phyloP scores from a whole-genome alignment of 1,140 invertebrate species.

The Ceratitis capitata region DNA sequence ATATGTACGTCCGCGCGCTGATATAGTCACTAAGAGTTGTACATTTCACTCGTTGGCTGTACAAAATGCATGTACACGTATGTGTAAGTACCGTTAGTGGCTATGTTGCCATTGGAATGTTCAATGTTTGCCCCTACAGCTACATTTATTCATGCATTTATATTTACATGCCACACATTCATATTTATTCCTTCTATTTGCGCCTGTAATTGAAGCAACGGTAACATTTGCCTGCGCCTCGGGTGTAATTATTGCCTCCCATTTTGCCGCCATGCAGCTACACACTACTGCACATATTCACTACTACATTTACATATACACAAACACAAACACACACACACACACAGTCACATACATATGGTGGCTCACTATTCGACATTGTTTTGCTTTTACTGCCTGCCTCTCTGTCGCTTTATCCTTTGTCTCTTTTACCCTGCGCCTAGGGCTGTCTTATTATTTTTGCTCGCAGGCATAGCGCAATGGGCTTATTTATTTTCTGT shows the following conservation, averaged over 20 bases:
- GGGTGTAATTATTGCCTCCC: background rate
- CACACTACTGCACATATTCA: background rate
- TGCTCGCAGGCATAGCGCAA: background rate
- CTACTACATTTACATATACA: no score
- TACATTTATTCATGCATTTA: background rate
- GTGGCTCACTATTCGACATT: no score
- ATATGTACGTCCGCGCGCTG: background rate
- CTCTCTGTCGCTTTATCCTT: no score
- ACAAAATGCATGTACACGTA: background rate
- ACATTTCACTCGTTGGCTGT: background rate
- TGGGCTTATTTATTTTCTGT: background rate
- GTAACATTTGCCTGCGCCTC: background rate
- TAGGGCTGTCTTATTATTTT: background rate
- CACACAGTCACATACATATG: no score
- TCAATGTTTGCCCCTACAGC: background rate
- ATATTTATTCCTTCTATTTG: background rate
- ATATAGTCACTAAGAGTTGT: background rate
- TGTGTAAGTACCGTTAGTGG: background rate
- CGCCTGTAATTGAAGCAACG: background rate
- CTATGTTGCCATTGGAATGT: background rate
- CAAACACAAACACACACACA: no score
- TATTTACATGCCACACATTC: background rate
- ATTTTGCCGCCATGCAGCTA: background rate
- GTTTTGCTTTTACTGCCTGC: background rate
- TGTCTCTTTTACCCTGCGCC: no score